These are phyloP conservation scores for Epinephelus awoara DNA, from an alignment of 2,797 vertebrate species.

Conservation along the genomic window DNA sequence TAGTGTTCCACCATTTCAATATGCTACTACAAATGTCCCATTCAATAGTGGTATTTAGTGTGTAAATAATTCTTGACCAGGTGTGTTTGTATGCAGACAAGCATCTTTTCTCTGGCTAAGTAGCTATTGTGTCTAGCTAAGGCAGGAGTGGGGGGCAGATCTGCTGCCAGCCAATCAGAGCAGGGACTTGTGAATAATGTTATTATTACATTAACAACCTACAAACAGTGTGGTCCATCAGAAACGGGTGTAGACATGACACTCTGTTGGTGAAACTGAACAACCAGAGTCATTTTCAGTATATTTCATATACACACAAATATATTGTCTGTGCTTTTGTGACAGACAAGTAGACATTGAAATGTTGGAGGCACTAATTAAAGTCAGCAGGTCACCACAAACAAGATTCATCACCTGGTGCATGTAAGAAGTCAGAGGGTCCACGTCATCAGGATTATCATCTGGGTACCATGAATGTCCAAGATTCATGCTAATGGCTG, in stretches of 20 bases:
- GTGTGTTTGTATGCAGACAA: conserved; percentile 47
- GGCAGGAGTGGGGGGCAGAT: background rate
- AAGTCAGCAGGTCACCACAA: too few relatives aligned
- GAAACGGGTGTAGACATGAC: background rate
- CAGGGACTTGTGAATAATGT: background rate
- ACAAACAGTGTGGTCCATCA: background rate
- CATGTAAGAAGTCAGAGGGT: too few relatives aligned
- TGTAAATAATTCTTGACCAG: conserved; percentile 35
- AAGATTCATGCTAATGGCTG: too few relatives aligned
- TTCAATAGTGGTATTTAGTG: conserved; percentile 21
- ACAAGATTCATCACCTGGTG: too few relatives aligned
- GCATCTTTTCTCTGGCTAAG: conserved; percentile 14
- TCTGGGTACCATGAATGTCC: too few relatives aligned
- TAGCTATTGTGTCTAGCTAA: conserved; percentile 21
- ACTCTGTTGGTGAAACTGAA: conserved; percentile 7
- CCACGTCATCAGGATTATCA: too few relatives aligned
- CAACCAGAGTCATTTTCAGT: background rate
- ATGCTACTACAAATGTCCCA: too few relatives aligned
- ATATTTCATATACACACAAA: background rate
- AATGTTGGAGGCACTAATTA: too few relatives aligned
- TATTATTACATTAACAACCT: conserved; percentile 2
- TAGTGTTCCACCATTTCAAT: background rate
- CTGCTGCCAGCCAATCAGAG: conserved; percentile 4
- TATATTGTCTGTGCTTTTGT: too few relatives aligned
- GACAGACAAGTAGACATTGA: too few relatives aligned